A percentile compares a stretch with the other conserved stretches of the same genome.
phyloP scores from a whole-genome alignment of 1,140 invertebrate genomes.

The Drosophila pseudoananassae region DNA sequence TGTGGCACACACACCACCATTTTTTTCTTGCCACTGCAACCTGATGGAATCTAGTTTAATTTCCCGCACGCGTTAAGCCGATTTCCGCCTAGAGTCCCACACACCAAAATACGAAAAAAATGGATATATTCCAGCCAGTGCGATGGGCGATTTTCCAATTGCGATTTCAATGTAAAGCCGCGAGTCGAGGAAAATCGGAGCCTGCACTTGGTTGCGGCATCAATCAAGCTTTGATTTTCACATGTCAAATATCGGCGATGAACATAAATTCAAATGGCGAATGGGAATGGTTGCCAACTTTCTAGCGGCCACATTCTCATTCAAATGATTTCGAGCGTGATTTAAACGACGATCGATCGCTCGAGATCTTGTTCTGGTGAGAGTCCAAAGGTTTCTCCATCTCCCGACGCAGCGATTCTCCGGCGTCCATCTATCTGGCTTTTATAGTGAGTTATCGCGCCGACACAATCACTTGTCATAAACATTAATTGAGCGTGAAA shows the following conservation, averaged over 20 bases:
- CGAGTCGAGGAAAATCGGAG: constrained; percentile 19
- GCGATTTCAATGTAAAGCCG: constrained; percentile 23
- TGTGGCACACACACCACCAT: background rate
- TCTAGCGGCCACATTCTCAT: constrained; percentile 70
- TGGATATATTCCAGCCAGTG: no score
- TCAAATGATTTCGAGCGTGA: constrained; percentile 51
- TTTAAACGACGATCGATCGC: constrained; percentile 36
- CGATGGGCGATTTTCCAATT: constrained; percentile 23
- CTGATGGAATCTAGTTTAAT: constrained; percentile 45
- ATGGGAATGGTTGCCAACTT: constrained; percentile 49
- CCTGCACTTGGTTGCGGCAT: constrained; percentile 47
- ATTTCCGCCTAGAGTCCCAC: constrained; percentile 48
- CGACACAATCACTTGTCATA: constrained; percentile 79
- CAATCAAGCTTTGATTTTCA: constrained; percentile 79
- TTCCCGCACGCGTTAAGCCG: constrained; percentile 46
- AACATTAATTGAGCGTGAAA: constrained; percentile 80
- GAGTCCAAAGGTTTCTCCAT: constrained; percentile 42
- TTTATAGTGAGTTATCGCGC: constrained; percentile 66
- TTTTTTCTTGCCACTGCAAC: constrained; percentile 3
- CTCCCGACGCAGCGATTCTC: background rate
- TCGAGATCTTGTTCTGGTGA: constrained; percentile 39
- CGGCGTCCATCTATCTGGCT: background rate
- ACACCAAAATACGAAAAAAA: constrained; percentile 11
- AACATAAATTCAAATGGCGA: constrained; percentile 73
- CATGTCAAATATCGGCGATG: constrained; percentile 63